Base-by-base conservation (phyloP, 2,888 invertebrate genomes). In the Eristalinus aeneus region DNA sequence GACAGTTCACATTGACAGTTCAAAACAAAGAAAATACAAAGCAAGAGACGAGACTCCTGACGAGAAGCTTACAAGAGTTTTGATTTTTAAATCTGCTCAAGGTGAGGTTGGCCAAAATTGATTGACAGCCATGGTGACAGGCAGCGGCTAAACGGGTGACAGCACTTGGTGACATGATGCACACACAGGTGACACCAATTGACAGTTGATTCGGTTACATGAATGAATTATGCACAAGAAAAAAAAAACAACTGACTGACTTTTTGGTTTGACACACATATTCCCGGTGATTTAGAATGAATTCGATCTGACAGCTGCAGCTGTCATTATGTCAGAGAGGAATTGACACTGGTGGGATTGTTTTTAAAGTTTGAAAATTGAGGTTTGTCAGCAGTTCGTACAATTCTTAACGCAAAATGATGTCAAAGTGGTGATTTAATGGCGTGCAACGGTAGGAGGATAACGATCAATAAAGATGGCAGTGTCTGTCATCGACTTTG, bases 31-130 rank as follows among this genome's bases (percentile, higher is more conserved):
- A 39, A 39, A 6, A 39, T 8, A 46, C 46, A 46, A n/a, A 46
- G 16, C 16, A 16, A 16, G 16, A 46, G 16, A 46, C 16, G 39
- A 39, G 39, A 36, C 36, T n/a, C n/a, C 11, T 11, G 36, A 32
- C 6, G 34, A 46, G 46, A 46, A 46, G 46, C 16, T 46, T 46
- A 46, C 46, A 46, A 46, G 46, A 46, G 22, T 61, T 65, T 58
- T 65, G 12, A 67, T 34, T 78, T 60, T 60, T 1, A 36, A 85
- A 20, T 58, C 39, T 67, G 23, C 46, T 74, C 74, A 86, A 82
- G 86, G 86, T 78, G 64, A 81, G 76, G 64, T 4, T 74, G 69
- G 69, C 73, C 67, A 77, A 82, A 81, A 74, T 86, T 82, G 82
- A 86, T 78, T 86, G 86, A 86, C 81, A 81, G 74, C 23, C 68